Conservation (phyloP, 2,113 vertebrate genomes). For the Phyllostomus discolor region DNA sequence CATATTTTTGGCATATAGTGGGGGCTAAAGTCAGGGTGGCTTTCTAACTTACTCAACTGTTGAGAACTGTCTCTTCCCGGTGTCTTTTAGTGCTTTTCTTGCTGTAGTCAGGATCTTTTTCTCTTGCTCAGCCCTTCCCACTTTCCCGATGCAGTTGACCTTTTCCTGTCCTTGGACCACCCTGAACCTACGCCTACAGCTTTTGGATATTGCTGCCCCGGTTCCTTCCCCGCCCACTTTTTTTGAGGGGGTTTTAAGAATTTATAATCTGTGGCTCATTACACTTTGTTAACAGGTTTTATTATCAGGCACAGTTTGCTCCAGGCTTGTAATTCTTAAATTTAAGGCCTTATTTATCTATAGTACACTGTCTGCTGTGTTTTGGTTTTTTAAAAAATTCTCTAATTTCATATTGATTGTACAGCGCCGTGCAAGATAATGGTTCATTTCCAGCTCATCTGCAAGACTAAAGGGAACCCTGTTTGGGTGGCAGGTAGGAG, state of each 20-base stretch:
- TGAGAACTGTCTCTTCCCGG: not conserved
- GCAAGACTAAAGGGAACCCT: conserved; percentile 22
- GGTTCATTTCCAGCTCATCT: conserved; percentile 62
- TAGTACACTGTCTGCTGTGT: not conserved
- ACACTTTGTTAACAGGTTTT: not conserved
- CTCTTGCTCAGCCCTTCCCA: not conserved
- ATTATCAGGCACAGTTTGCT: not conserved
- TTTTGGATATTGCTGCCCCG: not conserved
- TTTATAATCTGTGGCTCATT: not conserved
- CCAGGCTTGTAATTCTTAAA: not conserved
- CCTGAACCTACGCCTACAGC: not conserved
- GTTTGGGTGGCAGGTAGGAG: not conserved
- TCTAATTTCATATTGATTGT: conserved; percentile 17
- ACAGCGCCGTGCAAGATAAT: not conserved
- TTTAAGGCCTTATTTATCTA: conserved; percentile 1
- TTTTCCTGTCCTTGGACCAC: not conserved
- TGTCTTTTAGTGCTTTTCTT: not conserved
- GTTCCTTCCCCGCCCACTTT: not conserved
- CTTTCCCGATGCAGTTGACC: not conserved
- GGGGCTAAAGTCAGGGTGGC: not conserved
- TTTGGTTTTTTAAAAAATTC: not conserved
- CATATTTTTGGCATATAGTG: not conserved
- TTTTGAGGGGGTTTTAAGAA: not conserved
- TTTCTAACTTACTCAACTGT: not conserved
- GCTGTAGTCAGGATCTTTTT: not conserved